Base-by-base conservation (phyloP, 2,797 vertebrate species). In the Thunnus albacares region DNA sequence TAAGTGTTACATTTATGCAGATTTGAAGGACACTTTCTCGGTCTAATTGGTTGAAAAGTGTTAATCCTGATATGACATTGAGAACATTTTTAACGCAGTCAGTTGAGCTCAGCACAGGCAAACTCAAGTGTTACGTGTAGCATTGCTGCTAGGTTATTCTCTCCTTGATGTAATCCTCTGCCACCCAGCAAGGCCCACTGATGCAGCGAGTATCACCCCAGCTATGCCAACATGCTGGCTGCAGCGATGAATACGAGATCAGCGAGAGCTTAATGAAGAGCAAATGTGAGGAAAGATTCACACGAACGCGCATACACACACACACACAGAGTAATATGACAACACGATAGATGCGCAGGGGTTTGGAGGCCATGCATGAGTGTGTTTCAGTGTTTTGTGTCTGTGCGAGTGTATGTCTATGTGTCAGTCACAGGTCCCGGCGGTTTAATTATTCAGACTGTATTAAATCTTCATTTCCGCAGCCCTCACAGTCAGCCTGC, bases 381-480 rank as follows among this genome's bases (percentile, higher is more conserved):
- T 38, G 69, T 79, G 70, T 75, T 61, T 79, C 26, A 43, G 66
- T 66, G 73, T 85, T 66, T 30, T 77, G 55, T 71, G 67, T 51
- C 68, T 59, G 71, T 73, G 61, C 43, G 33, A 56, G 71, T 81
- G 80, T 79, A 75, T 69, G 64, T 79, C 75, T 79, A 49, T 63
- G 81, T 86, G 92, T 87, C 85, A 80, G 78, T 92, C 84, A 87
- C 72, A 67, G 79, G 81, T 92, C 90, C 79, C 84, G 1, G 71
- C 41, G 86, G 90, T 94, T 94, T 92, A 91, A 90, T 93, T 92
- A 93, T 94, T 92, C 79, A 93, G 78, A 43, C 64, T 77, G 80
- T 86, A 88, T 93, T 92, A 92, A 92, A 92, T 93, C 91, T 92
- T 94, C 84, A 89, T 93, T 88, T 92, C 85, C 59, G 56, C 80